Conservation (phyloP, 2,113 vertebrate species). For the Erpornis zantholeuca region DNA sequence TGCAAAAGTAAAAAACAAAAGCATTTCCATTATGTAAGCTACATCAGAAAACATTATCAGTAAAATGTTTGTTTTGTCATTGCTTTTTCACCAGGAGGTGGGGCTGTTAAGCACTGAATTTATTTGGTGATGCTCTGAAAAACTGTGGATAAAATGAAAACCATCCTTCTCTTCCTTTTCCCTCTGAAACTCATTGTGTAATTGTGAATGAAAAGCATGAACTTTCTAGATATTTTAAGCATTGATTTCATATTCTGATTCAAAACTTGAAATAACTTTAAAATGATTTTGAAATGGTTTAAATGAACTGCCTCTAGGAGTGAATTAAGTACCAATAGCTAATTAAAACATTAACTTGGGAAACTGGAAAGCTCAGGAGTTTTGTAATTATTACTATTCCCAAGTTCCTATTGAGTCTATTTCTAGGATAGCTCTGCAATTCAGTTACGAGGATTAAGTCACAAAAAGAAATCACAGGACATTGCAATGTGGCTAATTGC, state of each 20-base stretch:
- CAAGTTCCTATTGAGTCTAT: slow-evolving; percentile 4
- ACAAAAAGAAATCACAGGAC: not conserved
- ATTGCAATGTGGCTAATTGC: not conserved
- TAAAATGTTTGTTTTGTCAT: not conserved
- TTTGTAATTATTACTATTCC: slow-evolving; percentile 59
- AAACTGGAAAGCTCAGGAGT: slow-evolving; percentile 25
- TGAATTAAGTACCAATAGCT: slow-evolving; percentile 28
- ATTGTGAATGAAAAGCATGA: not conserved
- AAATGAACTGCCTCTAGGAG: not conserved
- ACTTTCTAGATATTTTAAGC: slow-evolving; percentile 6
- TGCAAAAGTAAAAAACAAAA: not conserved
- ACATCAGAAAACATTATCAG: not conserved
- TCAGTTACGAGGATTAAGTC: not conserved
- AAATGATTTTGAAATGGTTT: not conserved
- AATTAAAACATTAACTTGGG: slow-evolving; percentile 57
- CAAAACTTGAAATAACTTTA: not conserved
- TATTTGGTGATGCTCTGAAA: not conserved
- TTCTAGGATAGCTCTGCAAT: slow-evolving; percentile 8
- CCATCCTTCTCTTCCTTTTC: not conserved
- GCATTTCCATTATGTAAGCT: not conserved
- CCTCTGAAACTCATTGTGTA: not conserved
- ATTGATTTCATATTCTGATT: not conserved
- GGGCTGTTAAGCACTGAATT: slow-evolving; percentile 55
- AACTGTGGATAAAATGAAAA: not conserved
- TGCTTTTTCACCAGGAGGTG: slow-evolving; percentile 56